Conservation (phyloP, 2,797 vertebrate species). For the Sebastes kiyomatsui region DNA sequence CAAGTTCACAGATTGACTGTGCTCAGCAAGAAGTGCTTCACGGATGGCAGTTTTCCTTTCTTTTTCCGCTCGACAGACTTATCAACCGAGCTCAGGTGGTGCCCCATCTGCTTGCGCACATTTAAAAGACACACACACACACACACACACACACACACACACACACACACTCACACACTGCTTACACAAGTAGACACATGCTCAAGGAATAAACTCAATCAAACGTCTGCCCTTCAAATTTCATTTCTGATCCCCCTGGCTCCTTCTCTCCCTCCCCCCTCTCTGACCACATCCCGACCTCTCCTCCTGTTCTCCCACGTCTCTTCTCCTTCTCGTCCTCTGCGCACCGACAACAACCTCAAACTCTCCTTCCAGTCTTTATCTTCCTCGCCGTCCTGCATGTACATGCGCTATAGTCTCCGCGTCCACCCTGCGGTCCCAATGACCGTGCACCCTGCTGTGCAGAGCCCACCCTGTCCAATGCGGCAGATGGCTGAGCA, state of each 20-base stretch:
- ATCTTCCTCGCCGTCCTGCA: neutral
- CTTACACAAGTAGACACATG: slow-evolving; percentile 63
- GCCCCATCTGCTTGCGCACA: slow-evolving; percentile 74
- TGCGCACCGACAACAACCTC: slow-evolving; percentile 35
- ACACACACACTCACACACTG: slow-evolving; percentile 45
- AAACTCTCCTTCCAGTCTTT: slow-evolving; percentile 34
- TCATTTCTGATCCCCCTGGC: slow-evolving; percentile 49
- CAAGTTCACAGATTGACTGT: slow-evolving; percentile 72
- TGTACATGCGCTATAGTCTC: neutral
- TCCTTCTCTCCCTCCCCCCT: slow-evolving; percentile 5
- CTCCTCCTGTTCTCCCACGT: slow-evolving; percentile 40
- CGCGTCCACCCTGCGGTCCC: slow-evolving; percentile 3
- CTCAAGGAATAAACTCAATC: slow-evolving; percentile 71
- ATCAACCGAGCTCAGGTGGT: slow-evolving; percentile 84
- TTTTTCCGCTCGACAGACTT: slow-evolving; percentile 82
- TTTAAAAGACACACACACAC: slow-evolving; percentile 58
- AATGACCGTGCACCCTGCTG: slow-evolving; percentile 40
- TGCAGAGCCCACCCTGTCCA: slow-evolving; percentile 34
- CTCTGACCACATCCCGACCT: slow-evolving; percentile 48
- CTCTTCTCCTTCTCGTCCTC: slow-evolving; percentile 40
- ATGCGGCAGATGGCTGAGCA: slow-evolving; percentile 65
- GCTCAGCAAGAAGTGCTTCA: slow-evolving; percentile 78
- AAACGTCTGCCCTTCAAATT: slow-evolving; percentile 70
- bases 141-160: slow-evolving; percentile 29
- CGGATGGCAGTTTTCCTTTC: slow-evolving; percentile 78